Conservation (phyloP, 2,888 invertebrate genomes). For the Philereme transversata region DNA sequence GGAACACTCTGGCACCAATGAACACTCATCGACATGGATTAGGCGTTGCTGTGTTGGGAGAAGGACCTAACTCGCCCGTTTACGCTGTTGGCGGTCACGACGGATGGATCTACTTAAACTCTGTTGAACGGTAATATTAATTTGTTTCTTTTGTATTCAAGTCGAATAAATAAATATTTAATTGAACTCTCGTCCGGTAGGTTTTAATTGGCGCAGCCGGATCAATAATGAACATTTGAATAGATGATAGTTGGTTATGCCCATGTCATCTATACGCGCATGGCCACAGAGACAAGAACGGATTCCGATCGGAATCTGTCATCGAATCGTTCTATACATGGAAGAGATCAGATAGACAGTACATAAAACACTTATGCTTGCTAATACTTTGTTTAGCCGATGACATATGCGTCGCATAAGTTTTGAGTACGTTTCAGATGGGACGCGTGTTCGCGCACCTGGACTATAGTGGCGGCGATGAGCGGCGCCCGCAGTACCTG, state of each 20-base stretch:
- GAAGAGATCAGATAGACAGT: no score
- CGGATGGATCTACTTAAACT: slow-evolving; percentile 97
- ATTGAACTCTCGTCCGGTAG: no score
- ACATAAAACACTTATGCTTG: no score
- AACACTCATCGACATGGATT: slow-evolving; percentile 93
- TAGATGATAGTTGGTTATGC: no score
- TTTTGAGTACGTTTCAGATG: slow-evolving; percentile 80
- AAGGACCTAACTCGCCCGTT: slow-evolving; percentile 89
- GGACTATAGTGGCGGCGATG: slow-evolving; percentile 97
- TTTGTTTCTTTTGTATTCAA: background rate
- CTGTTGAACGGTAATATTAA: slow-evolving; percentile 87
- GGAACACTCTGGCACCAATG: slow-evolving; percentile 94
- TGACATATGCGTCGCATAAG: no score
- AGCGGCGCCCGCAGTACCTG: slow-evolving; percentile 94
- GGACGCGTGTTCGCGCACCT: slow-evolving; percentile 94
- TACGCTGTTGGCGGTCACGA: slow-evolving; percentile 98
- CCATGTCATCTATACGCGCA: no score
- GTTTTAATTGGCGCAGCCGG: slow-evolving; percentile 2
- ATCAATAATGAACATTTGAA: background rate
- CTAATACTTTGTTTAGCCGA: no score
- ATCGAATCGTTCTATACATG: no score
- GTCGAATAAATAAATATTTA: no score
- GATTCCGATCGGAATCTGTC: no score
- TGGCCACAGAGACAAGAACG: no score
- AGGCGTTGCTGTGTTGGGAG: slow-evolving; percentile 90